Evolutionary conservation across 35 echinoderm and acorn worm species (phyloP), one percentile per base, ranked within the genome.

Genomic region (Strongylocentrotus purpuratus): DNA sequence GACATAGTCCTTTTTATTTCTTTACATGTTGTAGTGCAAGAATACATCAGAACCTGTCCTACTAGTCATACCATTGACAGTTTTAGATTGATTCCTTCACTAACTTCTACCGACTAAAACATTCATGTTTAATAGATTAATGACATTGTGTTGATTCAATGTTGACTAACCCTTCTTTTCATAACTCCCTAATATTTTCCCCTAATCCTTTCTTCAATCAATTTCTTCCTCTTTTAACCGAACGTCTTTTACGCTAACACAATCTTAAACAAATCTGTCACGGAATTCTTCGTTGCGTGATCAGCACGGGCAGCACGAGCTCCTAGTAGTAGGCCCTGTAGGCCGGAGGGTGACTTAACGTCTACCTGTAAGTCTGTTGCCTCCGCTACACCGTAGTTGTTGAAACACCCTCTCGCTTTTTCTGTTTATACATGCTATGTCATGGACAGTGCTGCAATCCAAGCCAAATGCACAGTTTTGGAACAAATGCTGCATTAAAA

Each of bases 321-420:
- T 46, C n/a, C 48, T 13, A 32, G 46, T 58, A 31, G 33, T 46
- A 50, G 31, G 31, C 31, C 91, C 17, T 18, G 91, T 50, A 46
- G 91, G 31, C 46, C 46, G 48, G 91, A 93, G 91, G 91, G 91
- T 33, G 91, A 31, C 46, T 46, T 93, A 93, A 93, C 91, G 48
- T 93, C 91, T 93, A 93, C 91, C 91, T 93, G 91, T 93, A 93
- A 93, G 91, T 93, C 91, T 93, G 91, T 93, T 93, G 91, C 91
- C 91, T 93, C 46, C 32, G 65, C 65, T 78, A 3, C 28, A n/a
- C 65, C 25, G 7, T 78, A 78, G 65, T 78, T 28, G 20, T 22
- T 78, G 65, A n/a, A 78, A 5, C 22, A 78, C 65, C 65, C 20
- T 78, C 65, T 78, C 28, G 65, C 65, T 78, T 78, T n/a, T 8